Conservation (phyloP, 2,113 vertebrate genomes). For the Myrmecobius fasciatus region DNA sequence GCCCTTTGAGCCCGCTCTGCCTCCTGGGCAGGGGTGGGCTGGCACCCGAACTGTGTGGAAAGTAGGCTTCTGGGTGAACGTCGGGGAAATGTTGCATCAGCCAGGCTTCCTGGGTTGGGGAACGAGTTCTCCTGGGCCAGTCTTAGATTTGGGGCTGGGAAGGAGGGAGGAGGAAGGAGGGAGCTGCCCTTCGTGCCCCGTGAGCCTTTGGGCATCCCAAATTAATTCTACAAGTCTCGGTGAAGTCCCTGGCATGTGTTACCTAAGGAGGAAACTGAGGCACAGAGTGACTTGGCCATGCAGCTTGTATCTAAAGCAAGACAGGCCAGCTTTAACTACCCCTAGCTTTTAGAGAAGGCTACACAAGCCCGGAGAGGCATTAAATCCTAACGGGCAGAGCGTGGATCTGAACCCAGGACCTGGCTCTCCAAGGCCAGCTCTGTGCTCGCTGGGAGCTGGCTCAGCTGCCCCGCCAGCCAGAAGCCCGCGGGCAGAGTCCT, state of each 20-base stretch:
- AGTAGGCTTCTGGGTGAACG: neutral
- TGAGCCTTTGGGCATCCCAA: neutral
- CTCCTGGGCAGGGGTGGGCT: no score
- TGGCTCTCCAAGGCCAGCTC: no score
- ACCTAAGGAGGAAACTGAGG: neutral
- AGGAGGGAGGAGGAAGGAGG: no score
- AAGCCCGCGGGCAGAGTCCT: neutral
- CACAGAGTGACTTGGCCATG: no score
- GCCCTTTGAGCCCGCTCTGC: no score
- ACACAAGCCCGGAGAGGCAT: no score
- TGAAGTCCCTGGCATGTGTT: neutral
- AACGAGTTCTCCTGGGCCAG: neutral
- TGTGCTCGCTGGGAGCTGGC: neutral
- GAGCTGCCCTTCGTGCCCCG: no score
- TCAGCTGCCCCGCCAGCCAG: neutral
- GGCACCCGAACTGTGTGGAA: neutral
- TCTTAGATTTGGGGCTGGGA: neutral
- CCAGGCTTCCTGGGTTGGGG: neutral
- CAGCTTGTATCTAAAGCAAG: no score
- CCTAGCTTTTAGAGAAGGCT: neutral
- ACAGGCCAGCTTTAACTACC: no score
- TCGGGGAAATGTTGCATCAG: neutral
- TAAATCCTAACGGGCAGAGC: no score
- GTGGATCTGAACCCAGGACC: neutral
- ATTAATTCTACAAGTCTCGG: no score